Conservation (phyloP, 2,113 vertebrate genomes). For the Elgaria multicarinata region DNA sequence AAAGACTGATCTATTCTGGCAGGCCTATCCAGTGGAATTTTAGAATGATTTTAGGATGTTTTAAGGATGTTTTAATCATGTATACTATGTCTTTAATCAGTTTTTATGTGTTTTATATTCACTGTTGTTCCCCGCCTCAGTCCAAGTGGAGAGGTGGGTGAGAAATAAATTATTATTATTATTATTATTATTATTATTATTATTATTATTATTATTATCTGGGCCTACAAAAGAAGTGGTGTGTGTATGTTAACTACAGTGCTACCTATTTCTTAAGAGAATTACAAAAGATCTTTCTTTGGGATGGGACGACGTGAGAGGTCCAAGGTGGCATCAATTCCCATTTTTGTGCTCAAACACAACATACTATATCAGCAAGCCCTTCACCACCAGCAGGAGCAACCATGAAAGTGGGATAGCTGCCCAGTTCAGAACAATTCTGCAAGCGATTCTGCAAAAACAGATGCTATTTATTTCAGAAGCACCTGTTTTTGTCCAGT, state of each 20-base stretch:
- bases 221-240: background rate
- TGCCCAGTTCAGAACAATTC: background rate
- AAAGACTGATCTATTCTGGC: too few species aligned
- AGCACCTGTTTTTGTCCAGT: background rate
- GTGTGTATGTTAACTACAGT: background rate
- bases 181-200: too few species aligned
- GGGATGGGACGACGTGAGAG: background rate
- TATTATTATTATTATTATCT: too few species aligned
- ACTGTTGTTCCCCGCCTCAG: too few species aligned
- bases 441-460: background rate
- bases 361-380: background rate
- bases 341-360: background rate
- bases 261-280: background rate
- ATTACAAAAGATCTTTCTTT: background rate
- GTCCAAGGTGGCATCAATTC: background rate
- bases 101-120: too few species aligned
- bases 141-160: too few species aligned
- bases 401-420: background rate
- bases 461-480: background rate
- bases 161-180: too few species aligned
- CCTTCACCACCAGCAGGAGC: background rate
- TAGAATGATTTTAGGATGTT: too few species aligned
- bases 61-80: too few species aligned
- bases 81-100: too few species aligned
- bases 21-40: too few species aligned